Evolutionary conservation across 1,140 invertebrate genomes (phyloP).

Genomic region (Leptinotarsa defecta): DNA sequence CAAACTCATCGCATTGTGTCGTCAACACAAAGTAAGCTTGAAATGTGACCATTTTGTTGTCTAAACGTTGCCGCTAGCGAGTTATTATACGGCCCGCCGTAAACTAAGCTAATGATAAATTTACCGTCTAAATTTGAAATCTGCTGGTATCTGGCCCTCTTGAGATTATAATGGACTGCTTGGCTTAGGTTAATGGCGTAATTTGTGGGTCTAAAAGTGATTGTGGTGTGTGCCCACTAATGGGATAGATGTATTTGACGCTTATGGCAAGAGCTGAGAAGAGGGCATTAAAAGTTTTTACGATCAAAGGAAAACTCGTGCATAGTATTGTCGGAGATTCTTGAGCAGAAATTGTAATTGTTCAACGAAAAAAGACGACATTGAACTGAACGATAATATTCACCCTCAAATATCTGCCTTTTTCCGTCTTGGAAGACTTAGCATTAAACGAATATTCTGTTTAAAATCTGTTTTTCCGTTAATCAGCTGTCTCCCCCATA

Average conservation of each 20-base stretch:
- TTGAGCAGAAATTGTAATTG: too few relatives aligned
- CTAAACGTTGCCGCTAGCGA: neutral
- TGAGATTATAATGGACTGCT: neutral
- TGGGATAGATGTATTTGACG: neutral
- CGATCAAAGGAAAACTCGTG: too few relatives aligned
- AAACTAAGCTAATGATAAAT: slow-evolving; percentile 4
- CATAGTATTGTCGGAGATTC: too few relatives aligned
- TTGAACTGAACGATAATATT: too few relatives aligned
- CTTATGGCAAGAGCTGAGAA: too few relatives aligned
- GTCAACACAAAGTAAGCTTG: neutral
- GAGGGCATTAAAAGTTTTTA: too few relatives aligned
- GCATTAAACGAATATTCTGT: too few relatives aligned
- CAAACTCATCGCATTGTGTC: neutral
- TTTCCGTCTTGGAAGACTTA: too few relatives aligned
- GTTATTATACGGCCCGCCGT: neutral
- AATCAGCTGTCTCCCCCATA: too few relatives aligned
- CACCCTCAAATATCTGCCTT: too few relatives aligned
- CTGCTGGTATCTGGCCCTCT: neutral
- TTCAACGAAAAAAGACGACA: too few relatives aligned
- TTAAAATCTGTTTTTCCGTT: too few relatives aligned
- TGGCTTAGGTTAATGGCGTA: slow-evolving; percentile 2
- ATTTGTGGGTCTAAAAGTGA: neutral
- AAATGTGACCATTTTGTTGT: slow-evolving; percentile 1
- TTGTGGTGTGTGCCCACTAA: neutral
- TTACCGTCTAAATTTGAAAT: slow-evolving; percentile 4